Evolutionary conservation across 2,113 vertebrate genomes (phyloP), one percentile per base, ranked within the genome.

Genomic region (Halcyon malimbica): DNA sequence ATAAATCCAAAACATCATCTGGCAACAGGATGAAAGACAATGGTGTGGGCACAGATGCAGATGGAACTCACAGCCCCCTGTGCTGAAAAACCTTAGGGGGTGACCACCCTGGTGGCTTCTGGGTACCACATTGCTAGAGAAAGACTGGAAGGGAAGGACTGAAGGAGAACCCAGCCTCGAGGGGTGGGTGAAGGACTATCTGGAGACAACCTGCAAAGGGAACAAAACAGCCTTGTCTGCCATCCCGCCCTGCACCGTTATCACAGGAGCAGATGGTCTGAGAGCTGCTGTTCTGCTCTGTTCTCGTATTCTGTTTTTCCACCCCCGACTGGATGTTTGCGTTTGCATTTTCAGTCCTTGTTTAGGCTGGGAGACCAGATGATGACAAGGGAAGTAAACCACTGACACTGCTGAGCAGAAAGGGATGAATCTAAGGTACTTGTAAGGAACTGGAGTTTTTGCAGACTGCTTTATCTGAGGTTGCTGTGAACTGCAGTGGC

Each of bases 391-490:
- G 75, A 50, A 63, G 54, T 57, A 64, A 78, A 93, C 71, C 84
- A 67, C 10, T 76, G 82, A 46, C 41, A 5, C 19, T 77, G 65
- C 29, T 46, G 89, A 91, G 53, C 71, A 60, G 57, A 33, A 62
- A 42, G 33, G n/a, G 19, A 18, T 69, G 62, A 73, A 76, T 53
- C 78, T 37, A 57, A 94, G 42, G 76, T 42, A 24, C 9, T 50
- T 0, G 2, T 11, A n/a, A 53, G 59, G 53, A 85, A 57, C 8
- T 0, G 1, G 69, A 39, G 74, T 41, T 76, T 53, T 53, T 71
- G 73, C 60, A 93, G 74, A 31, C 33, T 50, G 26, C 77, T 94
- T 91, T 96, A 94, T 96, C 95, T 76, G 91, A 54, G 64, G 16
- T 31, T 73, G 64, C 21, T 77, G 79, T 41, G 83, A 87, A 79